Evolutionary conservation across 2,888 invertebrate genomes (phyloP).

Genomic region (Thymelicus sylvestris): DNA sequence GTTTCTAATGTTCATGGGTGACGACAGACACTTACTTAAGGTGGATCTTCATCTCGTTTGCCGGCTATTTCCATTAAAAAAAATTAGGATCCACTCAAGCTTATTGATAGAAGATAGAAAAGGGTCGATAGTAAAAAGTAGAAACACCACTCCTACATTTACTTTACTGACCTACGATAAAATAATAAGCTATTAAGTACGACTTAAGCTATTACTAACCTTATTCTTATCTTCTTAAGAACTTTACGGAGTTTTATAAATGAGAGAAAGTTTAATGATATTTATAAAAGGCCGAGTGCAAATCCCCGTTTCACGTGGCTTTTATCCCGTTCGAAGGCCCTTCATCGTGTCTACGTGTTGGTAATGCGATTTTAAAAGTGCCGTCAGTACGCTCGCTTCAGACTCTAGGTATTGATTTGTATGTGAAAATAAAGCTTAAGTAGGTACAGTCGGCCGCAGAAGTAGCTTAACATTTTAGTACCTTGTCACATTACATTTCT

Average conservation of each 20-base stretch:
- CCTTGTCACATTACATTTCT: no score
- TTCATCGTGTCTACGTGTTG: neutral
- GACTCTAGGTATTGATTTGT: no score
- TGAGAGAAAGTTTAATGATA: constrained; percentile 10
- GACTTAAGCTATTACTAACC: neutral
- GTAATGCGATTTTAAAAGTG: neutral
- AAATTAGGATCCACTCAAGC: no score
- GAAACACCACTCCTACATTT: neutral
- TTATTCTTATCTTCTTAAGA: neutral
- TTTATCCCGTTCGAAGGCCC: neutral
- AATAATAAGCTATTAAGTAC: neutral
- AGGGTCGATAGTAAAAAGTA: neutral
- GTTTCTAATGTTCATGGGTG: no score
- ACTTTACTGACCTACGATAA: neutral
- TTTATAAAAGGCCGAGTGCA: constrained; percentile 8
- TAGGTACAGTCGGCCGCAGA: no score
- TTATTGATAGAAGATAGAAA: no score
- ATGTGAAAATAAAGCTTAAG: no score
- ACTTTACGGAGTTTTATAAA: constrained; percentile 3
- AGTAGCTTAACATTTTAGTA: no score
- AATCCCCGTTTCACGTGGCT: constrained; percentile 2
- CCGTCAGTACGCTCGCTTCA: neutral
- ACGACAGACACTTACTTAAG: no score
- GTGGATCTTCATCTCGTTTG: no score
- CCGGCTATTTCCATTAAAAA: no score